Base-by-base conservation (phyloP, 2,888 invertebrate genomes). In the Tenthredo livida region DNA sequence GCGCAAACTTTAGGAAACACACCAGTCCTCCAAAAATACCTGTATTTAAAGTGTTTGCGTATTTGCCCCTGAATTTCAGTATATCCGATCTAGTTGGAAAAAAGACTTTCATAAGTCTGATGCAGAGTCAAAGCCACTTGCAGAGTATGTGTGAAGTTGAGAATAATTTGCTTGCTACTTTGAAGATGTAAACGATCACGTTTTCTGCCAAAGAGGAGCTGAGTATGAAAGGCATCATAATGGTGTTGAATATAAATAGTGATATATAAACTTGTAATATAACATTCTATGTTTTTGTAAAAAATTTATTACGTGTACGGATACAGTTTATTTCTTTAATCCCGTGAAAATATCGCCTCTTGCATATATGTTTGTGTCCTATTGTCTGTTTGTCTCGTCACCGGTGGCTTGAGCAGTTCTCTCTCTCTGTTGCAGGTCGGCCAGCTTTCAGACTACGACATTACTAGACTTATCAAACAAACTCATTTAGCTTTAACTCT, bases 371-470 rank as follows among this genome's bases (percentile, higher is more conserved):
- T 83, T 67, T 40, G 43, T 70, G 47, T 67, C 83, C 47, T 25
- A 25, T 86, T 89, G 87, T 88, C 84, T 84, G 86, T 87, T 86
- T 86, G 86, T 80, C 87, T 87, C 85, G 87, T 89, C 89, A 89
- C 88, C 88, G 89, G 86, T 88, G 87, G 89, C 91, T 92, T 92
- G 92, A 93, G 93, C 91, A 91, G 89, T 91, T 90, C 90, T 93
- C 89, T 90, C 89, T 92, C 90, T 93, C 88, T 93, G 93, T 94
- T 94, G 88, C 94, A 94, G 94, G 94, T 93, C 93, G 93, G 93
- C 93, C 94, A 92, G 92, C 93, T 93, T 94, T 94, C 93, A 93
- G 93, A 93, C 94, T 93, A 92, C 93, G 94, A 94, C 93, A 94
- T 93, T 94, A 94, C 92, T 94, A 93, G 93, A 93, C 92, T 91